Evolutionary conservation across 30 jellyfish, hydroid and myxozoan species (phyloP).

Genomic region (Turritopsis rubra): DNA sequence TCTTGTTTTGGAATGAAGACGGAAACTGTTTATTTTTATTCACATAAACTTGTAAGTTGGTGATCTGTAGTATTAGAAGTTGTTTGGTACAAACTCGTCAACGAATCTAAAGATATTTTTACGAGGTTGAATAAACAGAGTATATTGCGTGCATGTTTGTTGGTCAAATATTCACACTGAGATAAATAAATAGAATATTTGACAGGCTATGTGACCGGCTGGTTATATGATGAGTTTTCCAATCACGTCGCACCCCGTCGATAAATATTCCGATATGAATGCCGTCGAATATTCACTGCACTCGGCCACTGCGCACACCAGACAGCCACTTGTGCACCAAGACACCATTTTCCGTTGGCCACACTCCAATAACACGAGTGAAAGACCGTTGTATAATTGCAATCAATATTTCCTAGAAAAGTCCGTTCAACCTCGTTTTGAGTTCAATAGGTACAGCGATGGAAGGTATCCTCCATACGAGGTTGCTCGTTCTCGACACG

Average conservation of each 20-base stretch:
- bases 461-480: neutral
- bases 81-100: neutral
- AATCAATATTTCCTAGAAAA: neutral
- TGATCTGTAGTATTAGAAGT: neutral
- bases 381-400: neutral
- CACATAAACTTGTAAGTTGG: neutral
- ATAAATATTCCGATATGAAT: slow-evolving; percentile 3
- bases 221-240: slow-evolving; percentile 14
- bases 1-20: neutral
- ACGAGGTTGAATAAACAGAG: neutral
- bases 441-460: neutral
- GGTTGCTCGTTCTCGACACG: neutral
- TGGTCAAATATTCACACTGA: neutral
- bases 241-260: neutral
- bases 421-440: slow-evolving; percentile 3
- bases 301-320: neutral
- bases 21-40: neutral
- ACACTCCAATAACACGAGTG: neutral
- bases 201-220: neutral
- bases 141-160: neutral
- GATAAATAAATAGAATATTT: too few relatives aligned
- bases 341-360: slow-evolving; percentile 14
- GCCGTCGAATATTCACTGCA: neutral
- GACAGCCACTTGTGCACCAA: slow-evolving; percentile 10
- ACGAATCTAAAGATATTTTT: neutral